Evolutionary conservation across 2,113 vertebrate genomes (phyloP), one percentile per base, ranked within the genome.

Genomic region (Platycercus adscitus): DNA sequence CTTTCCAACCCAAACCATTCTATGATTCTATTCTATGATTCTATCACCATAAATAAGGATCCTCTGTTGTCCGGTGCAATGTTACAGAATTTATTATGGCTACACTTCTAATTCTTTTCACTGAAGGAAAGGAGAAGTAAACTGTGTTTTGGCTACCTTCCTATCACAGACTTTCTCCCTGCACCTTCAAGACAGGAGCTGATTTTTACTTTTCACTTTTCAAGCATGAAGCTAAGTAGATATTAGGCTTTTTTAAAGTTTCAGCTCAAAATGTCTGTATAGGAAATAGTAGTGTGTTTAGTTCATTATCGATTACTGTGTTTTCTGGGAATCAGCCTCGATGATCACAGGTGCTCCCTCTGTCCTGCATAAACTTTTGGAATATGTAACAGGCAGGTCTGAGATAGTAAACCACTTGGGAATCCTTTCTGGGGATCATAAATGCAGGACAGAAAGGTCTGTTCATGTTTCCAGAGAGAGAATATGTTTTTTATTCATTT

Each of bases 101-200:
- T 65, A 17, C 3, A 16, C 15, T 2, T 61, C 39, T 72, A 46
- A 29, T 35, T 33, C 66, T 2, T 88, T 69, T 86, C 41, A 28
- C 23, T 49, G 26, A 71, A 53, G 14, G 15, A 47, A 88, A 56
- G 35, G 7, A 88, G 35, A 71, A 84, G 46, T 10, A 64, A 75
- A 20, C 7, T 41, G 14, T 18, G 13, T 0, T 43, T 41, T 37
- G 2, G 11, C 78, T 66, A 13, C 41, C 31, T 65, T 31, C 44
- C 78, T 85, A 52, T 24, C 7, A 9, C 8, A 31, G 14, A 4
- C 8, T 78, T 85, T 53, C 28, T 86, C 17, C 8, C 9, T 60
- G 0, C n/a, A 21, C 5, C 5, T 55, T 41, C 41, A 39, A 8
- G 17, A n/a, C 8, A 17, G 4, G 5, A 43, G 28, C 29, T 82